Evolutionary conservation across 2,888 invertebrate genomes (phyloP), one percentile per base, ranked within the genome.

Genomic region (Junonia oenone): DNA sequence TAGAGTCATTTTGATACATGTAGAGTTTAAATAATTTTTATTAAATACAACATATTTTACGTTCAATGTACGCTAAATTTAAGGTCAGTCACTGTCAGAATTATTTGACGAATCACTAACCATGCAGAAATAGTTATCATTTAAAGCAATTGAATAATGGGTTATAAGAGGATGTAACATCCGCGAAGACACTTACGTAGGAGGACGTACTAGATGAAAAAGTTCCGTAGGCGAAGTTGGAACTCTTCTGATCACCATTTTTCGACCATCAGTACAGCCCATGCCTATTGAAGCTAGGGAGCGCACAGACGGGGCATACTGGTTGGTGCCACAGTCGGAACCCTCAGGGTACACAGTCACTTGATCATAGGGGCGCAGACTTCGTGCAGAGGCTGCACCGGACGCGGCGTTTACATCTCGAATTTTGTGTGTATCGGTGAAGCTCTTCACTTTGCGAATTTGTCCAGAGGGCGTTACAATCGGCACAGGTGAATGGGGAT

Each of bases 211-310:
- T 85, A 96, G 93, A 89, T 95, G 96, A 78, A 96, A 94, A 67
- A 97, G 91, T 88, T 96, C 96, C 66, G 94, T 94, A 56, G 96
- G 96, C 66, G 96, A 95, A 51, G 95, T 95, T 55, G 96, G 96
- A 67, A 96, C 95, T 73, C 95, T 92, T 70, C 95, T 91, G 69
- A 96, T 95, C 69, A 96, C 95, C 92, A 97, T 92, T 88, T 95
- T 95, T 68, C 94, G 93, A 45, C 97, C 97, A 83, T 97, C 96
- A 38, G 96, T 96, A 62, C 96, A 96, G 29, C 97, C 97, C 93
- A 97, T 94, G 49, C 96, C 96, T 67, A 96, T 95, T 49, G 96
- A 96, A 55, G 96, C 95, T 68, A 96, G 92, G 45, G 96, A 96
- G 63, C 95, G 91, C 62, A 95, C 92, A 29, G 95, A 95, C 29